Evolutionary conservation across 2,797 vertebrate genomes (phyloP), one percentile per base, ranked within the genome.

Genomic region (Myotis planiceps): DNA sequence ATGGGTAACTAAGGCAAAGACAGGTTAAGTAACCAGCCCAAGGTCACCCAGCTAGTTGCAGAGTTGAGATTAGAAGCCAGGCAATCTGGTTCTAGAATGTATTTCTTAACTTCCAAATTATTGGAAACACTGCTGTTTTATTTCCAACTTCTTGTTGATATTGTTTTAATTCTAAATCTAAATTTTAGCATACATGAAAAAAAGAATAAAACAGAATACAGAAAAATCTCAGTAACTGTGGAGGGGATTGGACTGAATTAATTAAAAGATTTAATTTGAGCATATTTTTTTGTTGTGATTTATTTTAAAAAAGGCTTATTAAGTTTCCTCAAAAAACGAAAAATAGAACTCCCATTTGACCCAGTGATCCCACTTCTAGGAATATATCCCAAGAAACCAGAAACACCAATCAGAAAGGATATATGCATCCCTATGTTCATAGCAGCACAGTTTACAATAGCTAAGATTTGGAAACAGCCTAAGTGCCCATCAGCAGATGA

Each of bases 241-340:
- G 32, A 92, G 60, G 29, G 13, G 6, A 80, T 49, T 86, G 27
- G 42, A 74, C 15, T 74, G 78, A 66, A 96, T 76, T 74, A 90
- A 71, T 69, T 37, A 95, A 83, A 93, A 88, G 47, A 74, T 13
- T 49, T 18, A 58, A 66, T 74, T 34, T 79, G 37, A 94, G 9
- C 76, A n/a, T 81, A 55, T 63, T 71, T 88, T 88, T 88, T 81
- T 81, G 21, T 88, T 91, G 60, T 94, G n/a, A 58, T 72, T 60
- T 84, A 91, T 78, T 58, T 58, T 27, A 2, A 27, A 58, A 58
- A 58, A 58, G 4, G 55, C 10, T 27, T 58, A 25, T 27, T 23
- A 25, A 27, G 9, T 58, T 58, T 58, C 55, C 55, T 58, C 23
- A 58, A 27, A 58, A 58, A 25, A 58, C 25, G 9, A 58, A 58